Evolutionary conservation across 2,888 invertebrate genomes (phyloP), one percentile per base, ranked within the genome.

Genomic region (Drosophila pseudotakahashii): DNA sequence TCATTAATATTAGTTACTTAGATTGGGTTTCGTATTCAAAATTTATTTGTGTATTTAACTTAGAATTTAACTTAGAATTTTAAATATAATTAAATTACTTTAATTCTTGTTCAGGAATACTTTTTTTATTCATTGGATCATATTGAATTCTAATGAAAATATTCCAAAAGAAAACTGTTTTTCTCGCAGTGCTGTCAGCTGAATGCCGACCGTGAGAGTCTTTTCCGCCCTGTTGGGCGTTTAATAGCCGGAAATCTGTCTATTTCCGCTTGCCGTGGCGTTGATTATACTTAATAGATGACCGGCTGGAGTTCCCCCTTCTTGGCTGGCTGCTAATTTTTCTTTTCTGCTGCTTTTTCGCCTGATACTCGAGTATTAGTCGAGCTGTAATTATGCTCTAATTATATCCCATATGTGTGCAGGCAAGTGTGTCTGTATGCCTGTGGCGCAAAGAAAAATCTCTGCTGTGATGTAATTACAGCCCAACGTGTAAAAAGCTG

Each of bases 221-320:
- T 85, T 81, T 81, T 76, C 76, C 77, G 80, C 83, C 70, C 73
- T 73, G 80, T 79, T 88, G 86, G 88, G 77, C 86, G 88, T 79
- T 88, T 84, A 84, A 84, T 88, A 88, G 88, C 84, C 84, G 84
- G 88, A 85, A 88, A 85, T 85, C 86, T 86, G 86, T 88, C 84
- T 88, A 85, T 88, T 85, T 85, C 88, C 84, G 84, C 76, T 81
- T 88, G 81, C 86, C 76, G 69, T 86, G 79, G 83, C 88, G 84
- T 86, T 85, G 84, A 88, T 88, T 85, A 88, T 85, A 85, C 86
- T 85, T 85, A 85, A 85, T 82, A 85, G 88, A 86, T 85, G 86
- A 83, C 81, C 86, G 76, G 75, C 81, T 70, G 78, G 76, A 63
- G 77, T 76, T 34, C 52, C 26, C 41, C 48, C 62, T 54, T 72